Percentiles rank a stretch among this genome's conserved stretches.
These are phyloP conservation scores for Onychorhynchus coronatus DNA, from an alignment of 2,113 vertebrate genomes.

Conservation along the genomic window DNA sequence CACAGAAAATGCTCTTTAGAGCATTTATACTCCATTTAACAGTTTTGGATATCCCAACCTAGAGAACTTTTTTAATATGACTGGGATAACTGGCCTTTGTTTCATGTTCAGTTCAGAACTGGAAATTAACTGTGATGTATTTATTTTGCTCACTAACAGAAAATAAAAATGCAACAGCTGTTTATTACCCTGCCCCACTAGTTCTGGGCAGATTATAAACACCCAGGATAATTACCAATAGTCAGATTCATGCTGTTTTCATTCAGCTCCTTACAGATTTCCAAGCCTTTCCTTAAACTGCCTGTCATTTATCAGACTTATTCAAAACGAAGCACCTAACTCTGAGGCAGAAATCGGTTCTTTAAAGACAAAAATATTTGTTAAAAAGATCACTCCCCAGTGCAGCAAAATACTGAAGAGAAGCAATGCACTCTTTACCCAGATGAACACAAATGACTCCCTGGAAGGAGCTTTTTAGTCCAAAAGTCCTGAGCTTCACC, in stretches of 20 bases:
- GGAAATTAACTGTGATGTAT: not conserved
- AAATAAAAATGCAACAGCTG: not conserved
- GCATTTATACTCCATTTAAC: not conserved
- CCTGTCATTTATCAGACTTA: not conserved
- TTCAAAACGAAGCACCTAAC: not conserved
- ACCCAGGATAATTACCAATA: not conserved
- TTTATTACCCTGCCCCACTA: not conserved
- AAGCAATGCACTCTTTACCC: not conserved
- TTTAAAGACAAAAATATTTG: not conserved
- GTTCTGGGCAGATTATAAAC: not conserved
- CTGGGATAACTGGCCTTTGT: not conserved
- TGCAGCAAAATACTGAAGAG: not conserved
- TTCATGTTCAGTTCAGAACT: not conserved
- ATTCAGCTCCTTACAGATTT: not conserved
- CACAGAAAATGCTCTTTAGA: not conserved
- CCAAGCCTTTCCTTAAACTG: not conserved
- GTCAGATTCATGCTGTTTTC: not conserved
- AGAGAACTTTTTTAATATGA: not conserved
- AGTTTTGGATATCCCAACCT: not conserved
- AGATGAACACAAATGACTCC: not conserved
- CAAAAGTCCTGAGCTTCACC: not conserved
- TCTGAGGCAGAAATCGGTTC: not conserved
- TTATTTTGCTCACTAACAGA: not conserved
- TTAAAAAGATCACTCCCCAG: not conserved
- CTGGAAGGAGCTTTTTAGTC: not conserved